Conservation (phyloP, 1,140 invertebrate species). For the Tetragonula clypearis region DNA sequence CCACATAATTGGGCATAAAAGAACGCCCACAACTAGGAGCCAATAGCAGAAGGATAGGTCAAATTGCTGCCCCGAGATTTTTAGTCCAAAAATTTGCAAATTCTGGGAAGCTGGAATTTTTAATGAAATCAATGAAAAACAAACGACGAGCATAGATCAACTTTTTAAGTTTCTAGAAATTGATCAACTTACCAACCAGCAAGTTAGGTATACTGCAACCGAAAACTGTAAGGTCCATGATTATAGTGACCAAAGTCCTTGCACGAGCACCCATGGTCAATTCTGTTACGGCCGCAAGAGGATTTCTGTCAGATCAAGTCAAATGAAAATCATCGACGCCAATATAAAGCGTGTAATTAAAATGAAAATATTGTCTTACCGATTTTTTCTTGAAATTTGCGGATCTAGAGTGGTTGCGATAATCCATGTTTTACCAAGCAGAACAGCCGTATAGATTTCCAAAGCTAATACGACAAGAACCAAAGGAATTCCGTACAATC, state of each 20-base stretch:
- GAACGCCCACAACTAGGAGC: conserved; percentile 86
- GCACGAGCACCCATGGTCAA: conserved; percentile 85
- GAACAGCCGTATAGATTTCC: conserved; percentile 89
- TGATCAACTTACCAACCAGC: conserved; percentile 84
- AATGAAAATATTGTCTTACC: conserved; percentile 76
- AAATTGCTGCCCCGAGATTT: conserved; percentile 84
- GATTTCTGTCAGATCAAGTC: conserved; percentile 80
- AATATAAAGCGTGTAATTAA: neutral
- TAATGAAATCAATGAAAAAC: too few species aligned
- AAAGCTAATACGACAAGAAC: conserved; percentile 85
- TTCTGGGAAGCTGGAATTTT: conserved; percentile 87
- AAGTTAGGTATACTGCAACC: conserved; percentile 89
- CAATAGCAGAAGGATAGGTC: conserved; percentile 89
- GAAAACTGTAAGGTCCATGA: conserved; percentile 88
- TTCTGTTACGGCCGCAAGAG: conserved; percentile 89
- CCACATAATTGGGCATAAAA: conserved; percentile 90
- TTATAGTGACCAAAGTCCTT: conserved; percentile 84
- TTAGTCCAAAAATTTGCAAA: conserved; percentile 87
- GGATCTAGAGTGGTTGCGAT: conserved; percentile 87
- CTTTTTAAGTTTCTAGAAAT: neutral
- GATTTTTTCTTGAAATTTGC: conserved; percentile 85
- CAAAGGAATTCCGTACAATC: conserved; percentile 87
- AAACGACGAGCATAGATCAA: neutral
- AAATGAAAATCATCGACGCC: neutral
- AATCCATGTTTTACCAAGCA: conserved; percentile 89